Conservation (phyloP, 1,140 invertebrate genomes). For the Yoshiicerus persimilis region DNA sequence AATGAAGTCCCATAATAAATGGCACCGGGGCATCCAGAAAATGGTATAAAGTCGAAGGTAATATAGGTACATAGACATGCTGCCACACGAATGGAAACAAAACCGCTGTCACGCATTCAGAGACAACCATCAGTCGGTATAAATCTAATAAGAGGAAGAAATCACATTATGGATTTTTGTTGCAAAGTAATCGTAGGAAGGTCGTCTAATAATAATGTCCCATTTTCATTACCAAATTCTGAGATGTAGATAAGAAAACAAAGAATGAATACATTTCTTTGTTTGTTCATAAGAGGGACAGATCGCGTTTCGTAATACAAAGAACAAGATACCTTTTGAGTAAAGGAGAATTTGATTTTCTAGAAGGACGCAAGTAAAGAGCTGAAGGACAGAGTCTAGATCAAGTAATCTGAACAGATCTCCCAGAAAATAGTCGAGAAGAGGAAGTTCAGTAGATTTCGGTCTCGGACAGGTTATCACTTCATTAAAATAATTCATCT, state of each 20-base stretch:
- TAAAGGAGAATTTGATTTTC: constrained; percentile 96
- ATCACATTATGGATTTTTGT: not conserved
- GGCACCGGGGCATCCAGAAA: constrained; percentile 99
- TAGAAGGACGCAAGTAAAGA: constrained; percentile 93
- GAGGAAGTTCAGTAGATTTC: constrained; percentile 76
- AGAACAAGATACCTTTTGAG: constrained; percentile 70
- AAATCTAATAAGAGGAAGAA: constrained; percentile 67
- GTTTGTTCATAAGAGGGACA: too few species aligned
- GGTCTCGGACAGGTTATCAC: constrained; percentile 70
- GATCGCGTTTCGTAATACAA: too few species aligned
- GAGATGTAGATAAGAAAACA: not conserved
- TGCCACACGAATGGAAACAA: constrained; percentile 96
- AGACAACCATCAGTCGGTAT: constrained; percentile 93
- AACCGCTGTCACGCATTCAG: constrained; percentile 87
- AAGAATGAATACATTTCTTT: too few species aligned
- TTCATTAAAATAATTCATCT: constrained; percentile 73
- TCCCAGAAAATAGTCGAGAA: constrained; percentile 89
- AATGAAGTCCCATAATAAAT: constrained; percentile 92
- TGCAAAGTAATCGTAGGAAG: not conserved
- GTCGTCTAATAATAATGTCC: too few species aligned
- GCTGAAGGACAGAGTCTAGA: constrained; percentile 84
- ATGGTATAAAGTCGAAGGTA: constrained; percentile 90
- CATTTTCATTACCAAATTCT: too few species aligned
- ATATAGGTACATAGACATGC: constrained; percentile 97
- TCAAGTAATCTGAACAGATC: constrained; percentile 84